Evolutionary conservation across 2,888 invertebrate genomes (phyloP).

Genomic region (Amphimallon solstitiale): DNA sequence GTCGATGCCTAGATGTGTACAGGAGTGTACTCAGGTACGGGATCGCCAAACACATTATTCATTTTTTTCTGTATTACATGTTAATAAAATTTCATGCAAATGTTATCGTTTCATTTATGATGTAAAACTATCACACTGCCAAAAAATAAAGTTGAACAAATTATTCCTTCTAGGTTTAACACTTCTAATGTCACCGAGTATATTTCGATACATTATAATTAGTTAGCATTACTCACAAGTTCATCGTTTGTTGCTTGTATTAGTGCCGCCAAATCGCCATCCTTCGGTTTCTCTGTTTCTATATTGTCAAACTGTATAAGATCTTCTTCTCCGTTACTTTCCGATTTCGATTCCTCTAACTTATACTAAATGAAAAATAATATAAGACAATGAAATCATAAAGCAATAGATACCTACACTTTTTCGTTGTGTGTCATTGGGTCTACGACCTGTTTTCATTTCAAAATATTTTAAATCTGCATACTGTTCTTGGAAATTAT

Average conservation of each 20-base stretch:
- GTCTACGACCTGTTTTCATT: slow-evolving; percentile 76
- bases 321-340: slow-evolving; percentile 65
- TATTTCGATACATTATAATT: too few species aligned
- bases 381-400: slow-evolving; percentile 4
- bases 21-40: too few species aligned
- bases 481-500: slow-evolving; percentile 79
- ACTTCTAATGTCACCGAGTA: too few species aligned
- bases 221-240: slow-evolving; percentile 3
- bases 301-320: slow-evolving; percentile 57
- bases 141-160: too few species aligned
- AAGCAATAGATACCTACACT: slow-evolving; percentile 13
- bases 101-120: too few species aligned
- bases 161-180: too few species aligned
- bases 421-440: slow-evolving; percentile 56
- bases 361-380: slow-evolving; percentile 32
- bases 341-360: slow-evolving; percentile 50
- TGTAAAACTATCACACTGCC: too few species aligned
- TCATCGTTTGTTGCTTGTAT: slow-evolving; percentile 71
- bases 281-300: slow-evolving; percentile 57
- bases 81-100: too few species aligned
- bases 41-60: too few species aligned
- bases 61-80: too few species aligned
- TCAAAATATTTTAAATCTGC: slow-evolving; percentile 88
- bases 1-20: too few species aligned
- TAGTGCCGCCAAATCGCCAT: slow-evolving; percentile 68